These are phyloP conservation scores for Nasonovia ribisnigri DNA, from an alignment of 2,888 invertebrate species.

Conservation along the genomic window DNA sequence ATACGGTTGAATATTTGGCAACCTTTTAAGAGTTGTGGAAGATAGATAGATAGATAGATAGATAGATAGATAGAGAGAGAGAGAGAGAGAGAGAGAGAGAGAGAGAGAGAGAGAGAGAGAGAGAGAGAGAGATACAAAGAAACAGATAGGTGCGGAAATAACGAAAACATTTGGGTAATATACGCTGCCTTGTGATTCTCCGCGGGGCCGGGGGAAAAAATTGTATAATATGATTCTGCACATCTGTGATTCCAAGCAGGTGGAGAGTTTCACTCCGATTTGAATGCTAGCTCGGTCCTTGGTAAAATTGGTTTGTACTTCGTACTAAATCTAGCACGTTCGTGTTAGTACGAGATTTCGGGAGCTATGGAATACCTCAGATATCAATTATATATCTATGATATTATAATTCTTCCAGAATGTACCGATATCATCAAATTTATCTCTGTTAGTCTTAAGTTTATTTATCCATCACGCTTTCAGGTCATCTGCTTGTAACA, in stretches of 20 bases:
- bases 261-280: background rate
- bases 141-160: background rate
- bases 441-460: background rate
- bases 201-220: background rate
- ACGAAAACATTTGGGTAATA: background rate
- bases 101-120: background rate
- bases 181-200: background rate
- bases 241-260: conserved; percentile 43
- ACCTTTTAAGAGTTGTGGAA: conserved; percentile 31
- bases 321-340: background rate
- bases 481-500: background rate
- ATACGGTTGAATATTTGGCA: background rate
- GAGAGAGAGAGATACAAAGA: background rate
- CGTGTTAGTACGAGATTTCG: background rate
- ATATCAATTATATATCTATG: conserved; percentile 13
- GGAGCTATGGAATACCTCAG: background rate
- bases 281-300: conserved; percentile 9
- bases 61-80: too few relatives aligned
- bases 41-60: too few relatives aligned
- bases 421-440: background rate
- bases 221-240: background rate
- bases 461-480: background rate
- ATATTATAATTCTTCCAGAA: background rate
- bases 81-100: background rate
- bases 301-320: conserved; percentile 44